Base-by-base conservation (phyloP, 2,797 vertebrate species). In the Tachyglossus aculeatus region DNA sequence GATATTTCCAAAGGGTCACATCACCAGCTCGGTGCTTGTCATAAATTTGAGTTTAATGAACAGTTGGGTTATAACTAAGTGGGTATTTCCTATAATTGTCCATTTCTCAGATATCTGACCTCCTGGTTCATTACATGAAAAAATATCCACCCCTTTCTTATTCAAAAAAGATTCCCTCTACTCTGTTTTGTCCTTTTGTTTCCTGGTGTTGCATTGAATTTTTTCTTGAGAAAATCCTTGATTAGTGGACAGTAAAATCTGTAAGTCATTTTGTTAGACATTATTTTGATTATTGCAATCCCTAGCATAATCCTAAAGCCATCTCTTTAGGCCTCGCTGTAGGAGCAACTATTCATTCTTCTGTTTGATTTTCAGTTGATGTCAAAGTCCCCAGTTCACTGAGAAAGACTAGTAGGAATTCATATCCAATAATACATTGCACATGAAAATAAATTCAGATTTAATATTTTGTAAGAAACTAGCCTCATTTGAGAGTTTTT, bases 11-110 rank as follows among this genome's bases (percentile, higher is more conserved):
- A 79, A 82, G 74, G n/a, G 54, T 88, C 77, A 83, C 67, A 89
- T 78, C 71, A 63, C 38, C 86, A 81, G 40, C 67, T 77, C 74
- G 34, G 33, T 74, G 32, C 24, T 68, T 80, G 48, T 22, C 38
- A 84, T 87, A 84, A 87, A 84, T 86, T 61, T 78, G 86, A 34
- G 33, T 71, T 81, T 90, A 88, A 89, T 89, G 91, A 84, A 88
- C 85, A 81, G 64, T 65, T 71, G 19, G 47, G 64, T 71, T 87
- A 78, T 81, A 82, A 48, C 31, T 81, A 56, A 88, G 34, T 45
- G 59, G 78, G 78, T 27, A 57, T 80, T 57, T 69, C 55, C 29
- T 7, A 64, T 78, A 67, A 48, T 38, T 80, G 21, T 57, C 81
- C 84, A 77, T 85, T 87, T 88, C 39, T 77, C 15, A 65, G 61